Base-by-base conservation (phyloP, 2,113 vertebrate genomes). In the Ctenodactylus gundi region DNA sequence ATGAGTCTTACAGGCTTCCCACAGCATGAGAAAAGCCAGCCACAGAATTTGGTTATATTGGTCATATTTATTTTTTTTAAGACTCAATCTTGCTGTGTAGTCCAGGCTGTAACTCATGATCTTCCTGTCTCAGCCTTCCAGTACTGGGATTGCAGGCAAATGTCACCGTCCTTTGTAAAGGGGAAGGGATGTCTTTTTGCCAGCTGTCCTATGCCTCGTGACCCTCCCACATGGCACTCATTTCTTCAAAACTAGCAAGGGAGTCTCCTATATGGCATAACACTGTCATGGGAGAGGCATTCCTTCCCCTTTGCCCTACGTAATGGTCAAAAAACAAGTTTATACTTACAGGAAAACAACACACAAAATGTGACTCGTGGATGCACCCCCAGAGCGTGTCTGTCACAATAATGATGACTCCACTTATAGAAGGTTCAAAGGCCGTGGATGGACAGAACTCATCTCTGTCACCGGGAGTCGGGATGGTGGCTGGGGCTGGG, bases 271-370 rank as follows among this genome's bases (percentile, higher is more conserved):
- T 4, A 0, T 25, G 55, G 31, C 73, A 9, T 49, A 20, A 29
- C 3, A 14, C 8, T 1, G 10, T 39, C 36, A 15, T 2, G 6
- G 31, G 9, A 49, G 23, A 31, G 21, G 13, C 7, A 4, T 6
- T 44, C 27, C 72, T 53, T 21, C 39, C 27, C 82, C n/a, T 85
- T 44, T 60, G 27, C 58, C 57, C 34, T 6, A 10, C 31, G 21
- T n/a, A 0, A 25, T 1, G 1, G 8, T 78, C 11, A 60, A 80
- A n/a, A 88, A 95, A 31, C 29, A 36, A 78, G 41, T 60, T 75
- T 23, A 36, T 17, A 6, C 73, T 36, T 27, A 29, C 3, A 41
- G 29, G 75, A 55, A 27, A 41, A 39, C 82, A 8, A 25, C 17
- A 27, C 17, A 17, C 58, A 85, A 15, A 53, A 60, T 55, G 51